Evolutionary conservation across 1,140 invertebrate genomes (phyloP).

Genomic region (Aplysia californica): DNA sequence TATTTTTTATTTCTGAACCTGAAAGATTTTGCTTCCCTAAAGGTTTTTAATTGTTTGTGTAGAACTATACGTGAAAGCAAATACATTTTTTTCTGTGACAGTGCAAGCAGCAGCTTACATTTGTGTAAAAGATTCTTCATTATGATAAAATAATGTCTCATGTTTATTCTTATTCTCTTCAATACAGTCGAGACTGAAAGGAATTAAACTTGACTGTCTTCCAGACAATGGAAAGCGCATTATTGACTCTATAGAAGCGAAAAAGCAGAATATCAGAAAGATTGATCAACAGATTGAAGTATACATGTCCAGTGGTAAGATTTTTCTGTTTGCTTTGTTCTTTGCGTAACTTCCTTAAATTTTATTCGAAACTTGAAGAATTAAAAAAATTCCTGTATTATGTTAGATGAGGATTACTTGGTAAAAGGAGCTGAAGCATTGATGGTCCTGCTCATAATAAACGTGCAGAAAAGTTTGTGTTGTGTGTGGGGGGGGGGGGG

Average conservation of each 20-base stretch:
- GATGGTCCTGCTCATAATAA: neutral
- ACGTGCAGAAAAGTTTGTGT: too few relatives aligned
- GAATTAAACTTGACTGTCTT: neutral
- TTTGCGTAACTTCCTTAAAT: too few relatives aligned
- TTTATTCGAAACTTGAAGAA: too few relatives aligned
- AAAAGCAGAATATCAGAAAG: neutral
- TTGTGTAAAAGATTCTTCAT: neutral
- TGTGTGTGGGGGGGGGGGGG: too few relatives aligned
- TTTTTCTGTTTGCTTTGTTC: neutral
- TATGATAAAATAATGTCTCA: neutral
- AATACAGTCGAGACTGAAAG: conserved; percentile 1
- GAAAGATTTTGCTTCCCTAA: neutral
- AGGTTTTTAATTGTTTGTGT: neutral
- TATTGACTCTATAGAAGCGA: neutral
- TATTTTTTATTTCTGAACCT: too few relatives aligned
- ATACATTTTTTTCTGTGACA: neutral
- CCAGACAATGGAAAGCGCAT: conserved; percentile 17
- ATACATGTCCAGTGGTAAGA: neutral
- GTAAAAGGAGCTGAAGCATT: too few relatives aligned
- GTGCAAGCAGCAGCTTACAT: neutral
- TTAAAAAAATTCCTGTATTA: too few relatives aligned
- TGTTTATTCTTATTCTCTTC: too few relatives aligned
- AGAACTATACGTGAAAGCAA: neutral
- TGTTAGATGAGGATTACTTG: too few relatives aligned
- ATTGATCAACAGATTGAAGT: conserved; percentile 7